Conservation (phyloP, 1,140 invertebrate species). For the Trachelipus rathkii region DNA sequence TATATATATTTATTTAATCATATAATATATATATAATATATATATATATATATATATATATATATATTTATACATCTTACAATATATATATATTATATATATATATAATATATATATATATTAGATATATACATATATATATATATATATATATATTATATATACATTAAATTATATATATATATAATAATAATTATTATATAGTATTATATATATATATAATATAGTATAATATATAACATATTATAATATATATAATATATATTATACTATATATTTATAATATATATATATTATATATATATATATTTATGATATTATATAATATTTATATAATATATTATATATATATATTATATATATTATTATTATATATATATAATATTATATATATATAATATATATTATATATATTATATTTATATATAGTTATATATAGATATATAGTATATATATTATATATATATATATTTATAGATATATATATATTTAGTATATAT, state of each 20-base stretch:
- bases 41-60: too few species aligned
- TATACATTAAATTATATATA: not conserved
- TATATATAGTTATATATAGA: not conserved
- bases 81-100: too few species aligned
- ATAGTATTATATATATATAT: not conserved
- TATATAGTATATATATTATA: conserved; percentile 6
- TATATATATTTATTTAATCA: too few species aligned
- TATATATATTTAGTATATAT: not conserved
- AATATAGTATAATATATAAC: conserved; percentile 2
- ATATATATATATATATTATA: not conserved
- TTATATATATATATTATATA: conserved; percentile 12
- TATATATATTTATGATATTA: conserved; percentile 6
- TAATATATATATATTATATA: conserved; percentile 8
- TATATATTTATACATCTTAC: too few species aligned
- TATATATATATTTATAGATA: not conserved
- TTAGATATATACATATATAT: too few species aligned
- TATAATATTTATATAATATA: not conserved
- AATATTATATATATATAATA: conserved; percentile 10
- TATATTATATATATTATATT: not conserved
- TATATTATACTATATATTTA: conserved; percentile 5
- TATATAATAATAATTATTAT: not conserved
- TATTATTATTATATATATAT: not conserved
- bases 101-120: too few species aligned
- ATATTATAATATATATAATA: not conserved
- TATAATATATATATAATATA: too few species aligned